These are phyloP conservation scores for Papilio demoleus DNA, from an alignment of 2,888 invertebrate genomes.

Conservation along the genomic window DNA sequence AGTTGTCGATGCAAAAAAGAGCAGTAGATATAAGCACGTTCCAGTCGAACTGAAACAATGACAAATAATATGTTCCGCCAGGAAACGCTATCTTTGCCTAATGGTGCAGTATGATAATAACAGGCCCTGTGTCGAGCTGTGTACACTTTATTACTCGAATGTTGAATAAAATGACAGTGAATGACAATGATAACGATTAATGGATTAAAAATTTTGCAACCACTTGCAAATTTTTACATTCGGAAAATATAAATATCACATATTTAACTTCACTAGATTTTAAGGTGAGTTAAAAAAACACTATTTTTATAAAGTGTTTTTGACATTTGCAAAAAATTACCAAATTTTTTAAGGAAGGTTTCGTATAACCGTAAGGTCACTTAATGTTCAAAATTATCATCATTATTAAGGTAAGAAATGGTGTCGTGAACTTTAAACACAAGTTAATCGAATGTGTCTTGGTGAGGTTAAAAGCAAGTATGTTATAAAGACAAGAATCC, in stretches of 20 bases:
- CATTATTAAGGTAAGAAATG: neutral
- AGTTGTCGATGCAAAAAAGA: constrained; percentile 4
- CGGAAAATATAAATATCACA: neutral
- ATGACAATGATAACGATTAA: neutral
- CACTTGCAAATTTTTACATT: neutral
- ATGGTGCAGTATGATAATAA: constrained; percentile 32
- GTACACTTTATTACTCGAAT: constrained; percentile 9
- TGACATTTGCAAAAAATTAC: too few relatives aligned
- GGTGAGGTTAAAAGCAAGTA: constrained; percentile 10
- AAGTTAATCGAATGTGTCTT: neutral
- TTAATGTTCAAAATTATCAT: neutral
- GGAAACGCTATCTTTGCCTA: constrained; percentile 45
- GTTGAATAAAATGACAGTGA: neutral
- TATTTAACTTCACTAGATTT: neutral
- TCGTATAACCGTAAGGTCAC: too few relatives aligned
- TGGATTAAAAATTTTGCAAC: neutral
- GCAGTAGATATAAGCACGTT: constrained; percentile 55
- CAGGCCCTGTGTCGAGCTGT: neutral
- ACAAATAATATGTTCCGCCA: constrained; percentile 54
- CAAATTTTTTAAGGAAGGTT: too few relatives aligned
- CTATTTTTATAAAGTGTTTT: neutral
- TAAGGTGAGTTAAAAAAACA: neutral
- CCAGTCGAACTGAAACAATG: constrained; percentile 69
- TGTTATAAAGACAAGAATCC: constrained; percentile 13
- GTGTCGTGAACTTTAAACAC: constrained; percentile 18